Base-by-base conservation (phyloP, 2,888 invertebrate genomes). In the Glaucopsyche alexis region DNA sequence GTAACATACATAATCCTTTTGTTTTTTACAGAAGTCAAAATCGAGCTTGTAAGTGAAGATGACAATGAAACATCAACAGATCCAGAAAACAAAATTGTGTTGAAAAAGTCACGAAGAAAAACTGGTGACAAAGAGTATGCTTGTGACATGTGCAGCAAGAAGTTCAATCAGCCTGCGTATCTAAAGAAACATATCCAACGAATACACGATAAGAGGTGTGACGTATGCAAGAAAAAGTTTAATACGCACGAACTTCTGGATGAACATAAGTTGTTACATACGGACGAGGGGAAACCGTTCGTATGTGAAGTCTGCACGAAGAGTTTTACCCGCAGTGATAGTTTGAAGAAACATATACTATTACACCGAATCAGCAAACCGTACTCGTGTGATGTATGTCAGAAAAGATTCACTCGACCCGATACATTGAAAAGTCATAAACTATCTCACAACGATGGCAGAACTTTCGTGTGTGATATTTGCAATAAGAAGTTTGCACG, bases 331-430 rank as follows among this genome's bases (percentile, higher is more conserved):
- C 60, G 60, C 7, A 60, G 60, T 16, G 66, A 16, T 49, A 72
- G 60, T 40, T 66, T 72, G 13, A 65, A 65, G 13, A 65, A 65
- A 42, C 72, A 72, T 16, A 16, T 65, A 11, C 40, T 65, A 8
- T 13, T 72, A 8, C 72, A 72, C 14, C 47, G 49, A 8, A 65
- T 65, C 16, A 50, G 40, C 13, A 72, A 72, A 52, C 72, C 72
- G 14, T 60, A 60, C 60, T 60, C 60, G 7, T 60, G 60, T 60
- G 60, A 60, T 29, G 60, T 60, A 29, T 60, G 60, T 29, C 60
- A 14, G 13, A 60, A 60, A 9, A 60, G 60, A 38, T 60, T 60
- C 29, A 60, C 60, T 6, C 9, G 60, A 60, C 60, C 60, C 2
- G 60, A 60, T 13, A 60, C 60, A 2, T 29, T 60, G 60, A 60